Evolutionary conservation across 2,888 invertebrate genomes (phyloP), one percentile per base, ranked within the genome.

Genomic region (Perizoma flavofasciatum): DNA sequence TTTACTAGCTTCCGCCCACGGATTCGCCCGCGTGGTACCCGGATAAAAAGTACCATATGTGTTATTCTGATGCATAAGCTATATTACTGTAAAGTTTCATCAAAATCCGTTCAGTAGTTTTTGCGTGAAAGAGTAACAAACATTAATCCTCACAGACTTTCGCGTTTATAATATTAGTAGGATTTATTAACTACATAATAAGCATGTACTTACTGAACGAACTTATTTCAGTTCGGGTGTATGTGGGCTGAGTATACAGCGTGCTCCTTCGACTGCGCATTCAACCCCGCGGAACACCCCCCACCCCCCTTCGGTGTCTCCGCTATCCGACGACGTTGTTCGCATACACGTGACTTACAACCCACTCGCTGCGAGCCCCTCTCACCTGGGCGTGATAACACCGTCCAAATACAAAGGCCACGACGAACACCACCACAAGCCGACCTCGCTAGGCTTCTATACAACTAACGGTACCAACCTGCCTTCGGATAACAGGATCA

Each of bases 341-440:
- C 93, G 96, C 63, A 96, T 96, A 67, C 96, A 96, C 83, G 96
- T 96, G 55, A 96, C 96, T 1, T 96, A 96, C 83, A 93, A 93
- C 70, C 92, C 93, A 0, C 73, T 88, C 5, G 77, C 86, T 0
- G 93, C 94, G n/a, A 92, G 93, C 67, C 94, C 94, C 8, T 89
- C 89, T 1, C 89, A 85, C 56, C 78, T 93, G 0, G 93, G 93
- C 79, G 76, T 94, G 70, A 70, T 88, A 78, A 74, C 89, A 82
- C 75, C 93, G 69, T 81, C 83, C 47, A 89, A 89, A 70, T 85
- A 83, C 71, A 86, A 85, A 67, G 57, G 77, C 1, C 86, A 86
- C 65, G 65, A 73, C 6, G 88, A 90, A 6, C 88, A 88, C 47
- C 84, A 85, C 62, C 89, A 88, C 67, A 90, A 89, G 59, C 91